Evolutionary conservation across 2,888 invertebrate genomes (phyloP).

Genomic region (Leptinotarsa rubiginosa): DNA sequence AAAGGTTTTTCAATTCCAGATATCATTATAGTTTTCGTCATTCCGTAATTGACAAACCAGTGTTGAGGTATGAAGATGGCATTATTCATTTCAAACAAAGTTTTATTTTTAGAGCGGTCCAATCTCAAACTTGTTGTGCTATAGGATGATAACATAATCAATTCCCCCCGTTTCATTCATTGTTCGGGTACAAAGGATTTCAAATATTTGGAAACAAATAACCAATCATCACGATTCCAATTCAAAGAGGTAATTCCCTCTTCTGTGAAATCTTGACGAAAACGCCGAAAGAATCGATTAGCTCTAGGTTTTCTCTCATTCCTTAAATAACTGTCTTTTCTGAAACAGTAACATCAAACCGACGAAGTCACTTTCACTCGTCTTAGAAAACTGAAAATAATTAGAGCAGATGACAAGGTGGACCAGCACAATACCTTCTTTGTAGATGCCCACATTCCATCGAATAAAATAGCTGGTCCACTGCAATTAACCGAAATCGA

Average conservation of each 20-base stretch:
- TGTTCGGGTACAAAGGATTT: background rate
- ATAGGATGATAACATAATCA: too few relatives aligned
- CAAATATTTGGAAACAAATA: background rate
- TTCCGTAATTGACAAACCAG: too few relatives aligned
- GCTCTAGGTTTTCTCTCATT: background rate
- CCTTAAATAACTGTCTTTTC: background rate
- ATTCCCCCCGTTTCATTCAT: too few relatives aligned
- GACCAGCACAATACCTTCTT: constrained; percentile 12
- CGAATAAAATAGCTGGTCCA: constrained; percentile 2
- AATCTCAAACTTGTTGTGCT: too few relatives aligned
- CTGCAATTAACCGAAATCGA: constrained; percentile 16
- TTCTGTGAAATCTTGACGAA: background rate
- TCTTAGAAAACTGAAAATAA: constrained; percentile 25
- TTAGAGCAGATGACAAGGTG: constrained; percentile 24
- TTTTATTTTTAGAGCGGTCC: too few relatives aligned
- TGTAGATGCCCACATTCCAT: background rate
- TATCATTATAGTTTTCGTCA: too few relatives aligned
- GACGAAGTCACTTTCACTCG: constrained; percentile 27
- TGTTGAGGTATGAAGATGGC: too few relatives aligned
- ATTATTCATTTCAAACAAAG: too few relatives aligned
- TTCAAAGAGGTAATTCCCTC: background rate
- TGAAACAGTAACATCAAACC: constrained; percentile 17
- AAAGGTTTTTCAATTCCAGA: too few relatives aligned
- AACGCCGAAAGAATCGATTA: constrained; percentile 1
- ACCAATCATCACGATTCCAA: background rate